Evolutionary conservation across 2,888 invertebrate genomes (phyloP).

Genomic region (Acleris holmiana): DNA sequence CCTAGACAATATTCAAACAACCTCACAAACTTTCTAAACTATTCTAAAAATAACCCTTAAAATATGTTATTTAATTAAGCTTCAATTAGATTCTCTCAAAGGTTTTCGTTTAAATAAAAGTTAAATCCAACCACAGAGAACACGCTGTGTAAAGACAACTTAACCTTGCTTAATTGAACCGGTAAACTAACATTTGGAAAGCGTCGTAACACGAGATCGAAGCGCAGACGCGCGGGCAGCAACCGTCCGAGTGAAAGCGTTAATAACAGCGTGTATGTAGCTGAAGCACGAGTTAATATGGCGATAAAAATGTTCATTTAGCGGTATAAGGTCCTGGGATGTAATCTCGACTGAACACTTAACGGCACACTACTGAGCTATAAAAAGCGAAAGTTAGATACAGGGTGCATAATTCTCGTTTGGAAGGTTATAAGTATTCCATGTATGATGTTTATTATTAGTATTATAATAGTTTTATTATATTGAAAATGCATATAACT

Average conservation of each 20-base stretch:
- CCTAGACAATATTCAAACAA: too few relatives aligned
- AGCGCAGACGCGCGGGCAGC: slow-evolving; percentile 39
- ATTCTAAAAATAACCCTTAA: too few relatives aligned
- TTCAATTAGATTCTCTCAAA: too few relatives aligned
- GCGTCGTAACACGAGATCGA: not conserved
- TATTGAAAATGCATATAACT: too few relatives aligned
- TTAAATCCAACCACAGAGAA: too few relatives aligned
- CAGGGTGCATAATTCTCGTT: slow-evolving; percentile 47
- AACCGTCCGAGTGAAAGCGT: slow-evolving; percentile 53
- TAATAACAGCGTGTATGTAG: slow-evolving; percentile 51
- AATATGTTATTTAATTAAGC: too few relatives aligned
- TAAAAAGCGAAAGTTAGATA: slow-evolving; percentile 45
- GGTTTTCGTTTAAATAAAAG: too few relatives aligned
- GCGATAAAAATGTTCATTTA: slow-evolving; percentile 62
- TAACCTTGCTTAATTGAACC: slow-evolving; percentile 1
- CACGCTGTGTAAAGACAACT: not conserved
- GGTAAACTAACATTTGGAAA: not conserved
- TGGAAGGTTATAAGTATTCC: not conserved
- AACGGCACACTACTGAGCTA: slow-evolving; percentile 43
- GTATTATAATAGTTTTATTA: too few relatives aligned
- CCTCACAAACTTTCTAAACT: too few relatives aligned
- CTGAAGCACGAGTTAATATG: slow-evolving; percentile 55
- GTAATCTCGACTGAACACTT: slow-evolving; percentile 58
- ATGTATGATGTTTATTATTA: not conserved
- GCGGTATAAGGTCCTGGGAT: slow-evolving; percentile 52